phyloP scores from a whole-genome alignment of 2,888 invertebrate species.

The Agapostemon virescens region DNA sequence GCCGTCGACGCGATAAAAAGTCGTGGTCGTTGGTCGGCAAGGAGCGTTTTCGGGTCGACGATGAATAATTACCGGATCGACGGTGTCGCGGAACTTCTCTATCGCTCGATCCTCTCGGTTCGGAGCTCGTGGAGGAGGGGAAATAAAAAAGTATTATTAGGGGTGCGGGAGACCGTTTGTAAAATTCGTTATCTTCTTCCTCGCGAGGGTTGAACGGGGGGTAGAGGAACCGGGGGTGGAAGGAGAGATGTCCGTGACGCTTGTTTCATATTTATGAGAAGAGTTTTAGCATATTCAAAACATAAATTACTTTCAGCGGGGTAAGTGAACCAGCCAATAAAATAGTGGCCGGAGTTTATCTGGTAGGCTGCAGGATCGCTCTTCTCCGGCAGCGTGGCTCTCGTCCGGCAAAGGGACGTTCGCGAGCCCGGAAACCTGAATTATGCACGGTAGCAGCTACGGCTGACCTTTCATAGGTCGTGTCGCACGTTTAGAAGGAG shows the following conservation, averaged over 20 bases:
- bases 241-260: conserved; percentile 59
- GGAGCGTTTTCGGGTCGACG: conserved; percentile 9
- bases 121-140: background rate
- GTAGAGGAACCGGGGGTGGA: no score
- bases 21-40: background rate
- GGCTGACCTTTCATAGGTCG: conserved; percentile 37
- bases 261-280: conserved; percentile 77
- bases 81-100: conserved; percentile 20
- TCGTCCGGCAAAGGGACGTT: background rate
- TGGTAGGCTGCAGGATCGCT: conserved; percentile 59
- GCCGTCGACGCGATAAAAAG: conserved; percentile 6
- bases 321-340: conserved; percentile 77
- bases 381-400: background rate
- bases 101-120: background rate
- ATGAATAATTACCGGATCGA: conserved; percentile 32
- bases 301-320: conserved; percentile 75
- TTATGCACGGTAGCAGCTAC: conserved; percentile 65
- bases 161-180: conserved; percentile 64
- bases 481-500: conserved; percentile 55
- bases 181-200: conserved; percentile 73
- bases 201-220: no score
- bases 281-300: conserved; percentile 77
- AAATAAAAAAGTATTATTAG: conserved; percentile 35
- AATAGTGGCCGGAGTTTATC: conserved; percentile 75
- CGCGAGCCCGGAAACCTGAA: conserved; percentile 54